A percentile compares a stretch with the other conserved stretches of the same genome.
phyloP scores from a whole-genome alignment of 2,797 vertebrate species.

The Gymnothorax reevesii region DNA sequence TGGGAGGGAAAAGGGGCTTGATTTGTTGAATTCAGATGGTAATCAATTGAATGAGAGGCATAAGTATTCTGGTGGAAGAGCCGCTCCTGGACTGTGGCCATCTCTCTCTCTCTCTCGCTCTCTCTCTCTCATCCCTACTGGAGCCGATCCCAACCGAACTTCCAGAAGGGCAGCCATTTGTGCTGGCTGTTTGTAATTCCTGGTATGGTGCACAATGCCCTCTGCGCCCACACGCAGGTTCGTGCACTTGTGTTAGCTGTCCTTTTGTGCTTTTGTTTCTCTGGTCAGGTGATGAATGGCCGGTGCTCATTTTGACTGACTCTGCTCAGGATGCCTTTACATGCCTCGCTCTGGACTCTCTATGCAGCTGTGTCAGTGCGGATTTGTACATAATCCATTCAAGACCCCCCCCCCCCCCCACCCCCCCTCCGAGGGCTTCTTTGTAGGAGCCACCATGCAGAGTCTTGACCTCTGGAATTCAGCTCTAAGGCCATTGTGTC shows the following conservation, averaged over 20 bases:
- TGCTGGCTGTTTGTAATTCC: background rate
- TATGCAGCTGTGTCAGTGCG: background rate
- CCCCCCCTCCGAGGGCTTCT: constrained; percentile 34
- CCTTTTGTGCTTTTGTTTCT: background rate
- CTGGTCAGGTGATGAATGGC: constrained; percentile 27
- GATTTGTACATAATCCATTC: constrained; percentile 40
- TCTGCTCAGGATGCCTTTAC: constrained; percentile 20
- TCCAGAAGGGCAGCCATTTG: background rate
- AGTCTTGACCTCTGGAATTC: constrained; percentile 42
- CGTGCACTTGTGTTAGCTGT: background rate
- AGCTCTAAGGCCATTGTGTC: constrained; percentile 28
- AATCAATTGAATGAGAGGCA: background rate
- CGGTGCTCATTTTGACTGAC: constrained; percentile 34
- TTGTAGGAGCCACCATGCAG: constrained; percentile 48
- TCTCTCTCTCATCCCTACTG: background rate
- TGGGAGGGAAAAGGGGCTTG: background rate
- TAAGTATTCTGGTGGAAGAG: background rate
- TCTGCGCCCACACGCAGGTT: background rate
- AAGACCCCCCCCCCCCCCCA: constrained; percentile 5
- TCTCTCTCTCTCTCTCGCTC: background rate
- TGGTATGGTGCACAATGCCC: constrained; percentile 17
- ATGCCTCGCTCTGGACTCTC: constrained; percentile 21
- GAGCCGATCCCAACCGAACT: background rate
- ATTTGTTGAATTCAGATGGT: background rate
- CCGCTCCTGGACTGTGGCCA: background rate